Evolutionary conservation across 2,113 vertebrate species (phyloP), one percentile per base, ranked within the genome.

Genomic region (Bagarius yarrelli): DNA sequence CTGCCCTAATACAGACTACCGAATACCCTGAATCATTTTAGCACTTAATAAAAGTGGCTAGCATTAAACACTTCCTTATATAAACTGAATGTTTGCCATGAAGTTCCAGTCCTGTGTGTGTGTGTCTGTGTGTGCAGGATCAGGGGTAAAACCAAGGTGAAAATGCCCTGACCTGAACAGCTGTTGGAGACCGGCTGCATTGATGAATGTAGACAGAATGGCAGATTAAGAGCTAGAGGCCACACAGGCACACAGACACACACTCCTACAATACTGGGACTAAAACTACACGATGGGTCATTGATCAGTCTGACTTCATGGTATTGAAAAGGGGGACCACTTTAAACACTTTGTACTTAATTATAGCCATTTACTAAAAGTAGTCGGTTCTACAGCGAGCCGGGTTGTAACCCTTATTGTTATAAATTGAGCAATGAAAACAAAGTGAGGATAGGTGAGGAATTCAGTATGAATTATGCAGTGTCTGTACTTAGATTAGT

Each of bases 291-390:
- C 44, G 8, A 83, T 56, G 30, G 34, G 57, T 14, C 67, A 90
- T 89, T 78, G 90, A 91, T 90, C 71, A 76, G 4, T 2, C 52
- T 64, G 69, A 36, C n/a, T 40, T 76, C 55, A 61, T 83, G 64
- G 50, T 64, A 73, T 47, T 84, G 64, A 63, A n/a, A 5, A 72
- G 34, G 53, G 23, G 1, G 32, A 18, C 36, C 36, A 53, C 84
- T 89, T 89, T 85, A 70, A 84, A 64, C 55, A 36, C 61, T 11
- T 52, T 61, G 40, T 21, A 25, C 18, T 80, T 84, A 81, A 86
- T 87, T 85, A 57, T 13, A 80, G 85, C 87, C 84, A 70, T 76
- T 88, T 87, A 88, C 21, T 63, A 61, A 71, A 84, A 18, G 4
- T 57, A 63, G n/a, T 80, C 53, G 69, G 32, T 83, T 79, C 66